Evolutionary conservation across 1,140 invertebrate genomes (phyloP).

Genomic region (Antheraea pernyi): DNA sequence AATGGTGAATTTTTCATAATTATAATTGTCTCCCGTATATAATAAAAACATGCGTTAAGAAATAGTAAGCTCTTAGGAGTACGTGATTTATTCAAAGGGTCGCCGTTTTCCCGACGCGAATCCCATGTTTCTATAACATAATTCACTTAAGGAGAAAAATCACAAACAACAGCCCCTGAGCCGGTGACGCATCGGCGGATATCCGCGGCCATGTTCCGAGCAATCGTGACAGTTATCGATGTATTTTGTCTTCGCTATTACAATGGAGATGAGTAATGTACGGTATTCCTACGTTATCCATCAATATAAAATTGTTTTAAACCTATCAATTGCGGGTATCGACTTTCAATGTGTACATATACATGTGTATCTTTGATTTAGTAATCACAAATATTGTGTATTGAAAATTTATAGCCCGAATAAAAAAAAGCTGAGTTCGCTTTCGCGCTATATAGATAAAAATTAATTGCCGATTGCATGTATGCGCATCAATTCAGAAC

Average conservation of each 20-base stretch:
- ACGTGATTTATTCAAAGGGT: slow-evolving; percentile 65
- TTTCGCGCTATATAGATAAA: too few relatives aligned
- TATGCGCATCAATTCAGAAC: too few relatives aligned
- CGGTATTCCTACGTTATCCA: not conserved
- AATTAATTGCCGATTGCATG: too few relatives aligned
- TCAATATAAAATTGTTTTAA: not conserved
- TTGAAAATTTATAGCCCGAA: too few relatives aligned
- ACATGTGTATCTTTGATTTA: too few relatives aligned
- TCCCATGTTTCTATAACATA: slow-evolving; percentile 67
- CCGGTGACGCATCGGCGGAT: slow-evolving; percentile 66
- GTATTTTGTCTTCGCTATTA: slow-evolving; percentile 39
- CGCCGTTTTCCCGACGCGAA: slow-evolving; percentile 40
- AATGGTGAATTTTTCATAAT: not conserved
- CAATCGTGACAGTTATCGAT: slow-evolving; percentile 64
- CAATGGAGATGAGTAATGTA: slow-evolving; percentile 8
- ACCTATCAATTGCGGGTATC: not conserved
- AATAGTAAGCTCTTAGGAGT: slow-evolving; percentile 34
- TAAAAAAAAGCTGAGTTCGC: too few relatives aligned
- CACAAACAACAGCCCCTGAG: slow-evolving; percentile 58
- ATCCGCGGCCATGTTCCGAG: slow-evolving; percentile 49
- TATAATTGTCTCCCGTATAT: not conserved
- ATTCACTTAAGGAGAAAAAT: slow-evolving; percentile 71
- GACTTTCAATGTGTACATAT: not conserved
- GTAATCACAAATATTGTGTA: too few relatives aligned
- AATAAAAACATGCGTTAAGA: slow-evolving; percentile 24